These are phyloP conservation scores for Sciurus vulgaris DNA, from an alignment of 2,797 vertebrate species.

Conservation along the genomic window DNA sequence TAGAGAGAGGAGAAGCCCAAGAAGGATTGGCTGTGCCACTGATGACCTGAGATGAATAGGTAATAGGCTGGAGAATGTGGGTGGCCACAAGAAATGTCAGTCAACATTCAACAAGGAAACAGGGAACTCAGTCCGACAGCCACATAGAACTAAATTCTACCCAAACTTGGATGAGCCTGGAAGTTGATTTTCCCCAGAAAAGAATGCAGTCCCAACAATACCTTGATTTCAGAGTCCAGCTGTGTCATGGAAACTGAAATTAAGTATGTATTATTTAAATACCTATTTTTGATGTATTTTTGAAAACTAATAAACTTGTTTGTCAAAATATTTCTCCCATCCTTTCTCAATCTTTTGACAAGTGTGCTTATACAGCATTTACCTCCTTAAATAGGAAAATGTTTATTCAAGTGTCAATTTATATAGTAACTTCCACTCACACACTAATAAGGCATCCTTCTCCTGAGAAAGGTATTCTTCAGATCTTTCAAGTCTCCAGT, in stretches of 20 bases:
- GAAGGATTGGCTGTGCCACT: background rate
- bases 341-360: background rate
- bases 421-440: background rate
- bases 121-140: background rate
- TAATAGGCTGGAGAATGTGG: background rate
- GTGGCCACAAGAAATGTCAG: background rate
- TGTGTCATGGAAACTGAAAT: background rate
- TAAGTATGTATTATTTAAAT: background rate
- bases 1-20: background rate
- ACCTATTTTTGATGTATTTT: background rate
- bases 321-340: background rate
- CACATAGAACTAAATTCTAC: background rate
- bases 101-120: background rate
- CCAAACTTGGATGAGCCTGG: background rate
- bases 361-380: background rate
- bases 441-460: background rate
- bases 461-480: background rate
- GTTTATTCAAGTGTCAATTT: background rate
- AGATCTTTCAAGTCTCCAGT: background rate
- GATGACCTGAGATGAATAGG: background rate
- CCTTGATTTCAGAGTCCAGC: background rate
- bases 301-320: background rate
- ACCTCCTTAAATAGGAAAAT: background rate
- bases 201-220: background rate
- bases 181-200: background rate